These are phyloP conservation scores for Mus minutoides DNA, from an alignment of 2,797 vertebrate genomes.

Conservation along the genomic window DNA sequence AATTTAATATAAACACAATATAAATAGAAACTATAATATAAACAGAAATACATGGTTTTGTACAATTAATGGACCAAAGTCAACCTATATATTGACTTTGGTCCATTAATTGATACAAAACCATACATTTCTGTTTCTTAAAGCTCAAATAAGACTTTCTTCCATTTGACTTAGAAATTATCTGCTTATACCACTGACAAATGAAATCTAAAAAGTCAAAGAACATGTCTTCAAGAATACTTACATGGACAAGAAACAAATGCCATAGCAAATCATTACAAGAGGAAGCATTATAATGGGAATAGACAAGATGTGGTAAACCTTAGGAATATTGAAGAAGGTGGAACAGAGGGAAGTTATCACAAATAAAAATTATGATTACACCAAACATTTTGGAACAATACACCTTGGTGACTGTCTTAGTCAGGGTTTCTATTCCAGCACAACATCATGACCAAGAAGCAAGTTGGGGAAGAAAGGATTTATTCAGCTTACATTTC, in stretches of 20 bases:
- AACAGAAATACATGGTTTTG: too few relatives aligned
- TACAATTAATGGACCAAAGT: too few relatives aligned
- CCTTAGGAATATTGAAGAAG: background rate
- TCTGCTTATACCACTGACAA: background rate
- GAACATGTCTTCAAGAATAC: background rate
- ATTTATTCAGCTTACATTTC: background rate
- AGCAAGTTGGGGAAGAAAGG: background rate
- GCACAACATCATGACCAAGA: background rate
- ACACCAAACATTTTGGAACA: background rate
- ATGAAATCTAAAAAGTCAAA: background rate
- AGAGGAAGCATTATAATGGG: background rate
- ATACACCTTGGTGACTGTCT: background rate
- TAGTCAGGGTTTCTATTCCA: background rate
- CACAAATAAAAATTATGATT: background rate
- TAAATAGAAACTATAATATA: too few relatives aligned
- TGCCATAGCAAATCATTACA: background rate
- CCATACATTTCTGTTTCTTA: background rate
- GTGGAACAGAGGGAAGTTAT: background rate
- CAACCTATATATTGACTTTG: too few relatives aligned
- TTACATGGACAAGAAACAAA: background rate
- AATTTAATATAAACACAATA: too few relatives aligned
- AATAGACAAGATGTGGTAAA: background rate
- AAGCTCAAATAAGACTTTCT: background rate
- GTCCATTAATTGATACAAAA: background rate
- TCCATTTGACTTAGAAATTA: background rate